A percentile compares a stretch with the other conserved stretches of the same genome.
phyloP scores from a whole-genome alignment of 2,797 vertebrate species.

The Valencia hispanica region DNA sequence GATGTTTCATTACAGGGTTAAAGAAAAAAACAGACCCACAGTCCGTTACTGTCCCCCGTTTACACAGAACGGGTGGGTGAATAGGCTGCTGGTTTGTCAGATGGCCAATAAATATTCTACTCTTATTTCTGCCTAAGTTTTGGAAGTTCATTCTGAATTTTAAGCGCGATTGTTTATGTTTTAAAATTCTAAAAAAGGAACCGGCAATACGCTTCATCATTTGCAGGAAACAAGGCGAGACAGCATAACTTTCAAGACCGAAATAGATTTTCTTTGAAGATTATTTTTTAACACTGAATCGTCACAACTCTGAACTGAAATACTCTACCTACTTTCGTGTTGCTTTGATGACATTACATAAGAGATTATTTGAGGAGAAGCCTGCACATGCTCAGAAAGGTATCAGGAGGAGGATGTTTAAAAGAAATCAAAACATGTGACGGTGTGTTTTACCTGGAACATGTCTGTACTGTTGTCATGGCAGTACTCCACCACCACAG shows the following conservation, averaged over 20 bases:
- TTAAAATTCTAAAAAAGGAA: slow-evolving; percentile 1
- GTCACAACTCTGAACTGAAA: slow-evolving; percentile 38
- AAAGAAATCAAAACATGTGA: too few relatives aligned
- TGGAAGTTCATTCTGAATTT: neutral
- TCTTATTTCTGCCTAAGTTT: neutral
- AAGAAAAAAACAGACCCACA: neutral
- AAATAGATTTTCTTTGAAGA: slow-evolving; percentile 43
- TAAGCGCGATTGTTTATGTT: neutral
- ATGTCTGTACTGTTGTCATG: slow-evolving; percentile 97
- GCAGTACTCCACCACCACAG: slow-evolving; percentile 96
- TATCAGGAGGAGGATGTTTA: neutral
- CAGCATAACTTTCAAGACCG: slow-evolving; percentile 9
- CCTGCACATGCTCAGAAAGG: neutral
- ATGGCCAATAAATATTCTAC: neutral
- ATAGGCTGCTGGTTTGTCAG: neutral
- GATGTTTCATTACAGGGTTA: neutral
- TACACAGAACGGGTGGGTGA: neutral
- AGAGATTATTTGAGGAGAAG: slow-evolving; percentile 32
- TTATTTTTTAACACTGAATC: slow-evolving; percentile 23
- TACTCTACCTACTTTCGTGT: slow-evolving; percentile 14
- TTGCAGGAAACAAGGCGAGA: neutral
- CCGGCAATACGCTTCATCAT: neutral
- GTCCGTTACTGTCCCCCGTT: neutral
- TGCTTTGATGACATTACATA: slow-evolving; percentile 45
- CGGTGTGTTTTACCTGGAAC: slow-evolving; percentile 98